Conservation (phyloP, 2,113 vertebrate genomes). For the Notarius lentiginosus region DNA sequence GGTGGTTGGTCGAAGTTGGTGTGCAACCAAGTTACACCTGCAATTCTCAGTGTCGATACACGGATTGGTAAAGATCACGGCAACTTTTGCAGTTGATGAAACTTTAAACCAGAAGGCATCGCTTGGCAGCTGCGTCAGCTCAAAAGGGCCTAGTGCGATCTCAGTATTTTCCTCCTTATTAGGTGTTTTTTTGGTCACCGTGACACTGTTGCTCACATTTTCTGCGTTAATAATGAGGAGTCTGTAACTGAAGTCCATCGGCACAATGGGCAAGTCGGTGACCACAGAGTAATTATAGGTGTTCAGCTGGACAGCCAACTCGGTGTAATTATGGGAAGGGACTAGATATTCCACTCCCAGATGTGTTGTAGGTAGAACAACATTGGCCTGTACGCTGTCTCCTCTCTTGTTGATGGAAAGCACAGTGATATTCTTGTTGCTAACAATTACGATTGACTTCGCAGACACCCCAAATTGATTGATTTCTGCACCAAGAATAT, state of each 20-base stretch:
- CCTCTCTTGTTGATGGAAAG: slow-evolving; percentile 22
- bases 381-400: slow-evolving; percentile 58
- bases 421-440: slow-evolving; percentile 46
- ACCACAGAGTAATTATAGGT: not conserved
- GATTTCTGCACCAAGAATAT: slow-evolving; percentile 42
- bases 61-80: slow-evolving; percentile 61
- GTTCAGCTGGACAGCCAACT: not conserved
- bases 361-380: slow-evolving; percentile 46
- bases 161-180: rapidly evolving
- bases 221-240: slow-evolving; percentile 61
- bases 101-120: rapidly evolving
- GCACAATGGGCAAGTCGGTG: rapidly evolving
- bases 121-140: slow-evolving; percentile 40
- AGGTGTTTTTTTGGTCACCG: rapidly evolving
- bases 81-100: not conserved
- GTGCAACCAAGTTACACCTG: slow-evolving; percentile 60
- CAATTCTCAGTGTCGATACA: slow-evolving; percentile 52
- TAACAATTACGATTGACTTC: slow-evolving; percentile 24
- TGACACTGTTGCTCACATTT: not conserved
- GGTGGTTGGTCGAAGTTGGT: slow-evolving; percentile 44
- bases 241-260: slow-evolving; percentile 43
- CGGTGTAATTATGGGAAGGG: slow-evolving; percentile 38
- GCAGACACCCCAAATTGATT: rapidly evolving
- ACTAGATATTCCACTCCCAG: slow-evolving; percentile 59
- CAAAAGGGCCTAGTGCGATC: not conserved